Evolutionary conservation across 2,888 invertebrate species (phyloP), one percentile per base, ranked within the genome.

Genomic region (Theodoxus fluviatilis): DNA sequence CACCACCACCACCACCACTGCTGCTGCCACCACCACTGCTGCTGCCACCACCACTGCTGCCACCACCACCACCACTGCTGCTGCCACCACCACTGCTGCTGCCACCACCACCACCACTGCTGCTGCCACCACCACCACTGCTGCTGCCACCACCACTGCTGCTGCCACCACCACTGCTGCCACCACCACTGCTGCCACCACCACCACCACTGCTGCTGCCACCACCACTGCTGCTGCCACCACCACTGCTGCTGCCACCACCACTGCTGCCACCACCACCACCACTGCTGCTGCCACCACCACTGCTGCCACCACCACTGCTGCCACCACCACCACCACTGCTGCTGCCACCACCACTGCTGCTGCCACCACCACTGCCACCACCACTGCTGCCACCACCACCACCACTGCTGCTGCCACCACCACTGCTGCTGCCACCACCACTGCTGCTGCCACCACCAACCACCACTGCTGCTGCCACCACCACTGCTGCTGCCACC

Each of bases 351-450:
- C n/a, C 31, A 63, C 35, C 31, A 63, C 35, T 33, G 31, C 35
- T 33, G 12, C 35, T 33, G 31, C 35, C 31, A 31, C 63, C 31
- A 63, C 35, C 31, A 63, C 35, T 33, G 31, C 63, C 18, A 63
- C 35, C 31, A 63, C 35, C 31, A 63, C 35, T 33, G 31, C 63
- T 12, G 31, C 35, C 31, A 33, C 63, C 31, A 63, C 63, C 31
- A 63, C 35, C 31, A 63, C 63, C 18, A 63, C 63, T 33, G 31
- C 35, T 33, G 31, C 35, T 43, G 40, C 18, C 37, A 43, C 43
- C n/a, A 43, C 43, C n/a, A 66, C 66, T n/a, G 40, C 66, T n/a
- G 40, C 43, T 43, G 40, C 66, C 37, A 66, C 66, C 37, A 66
- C 43, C 37, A 66, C 43, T 43, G 40, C 43, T 43, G 40, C 43